phyloP scores from a whole-genome alignment of 2,797 vertebrate genomes.

The Leuciscus waleckii region DNA sequence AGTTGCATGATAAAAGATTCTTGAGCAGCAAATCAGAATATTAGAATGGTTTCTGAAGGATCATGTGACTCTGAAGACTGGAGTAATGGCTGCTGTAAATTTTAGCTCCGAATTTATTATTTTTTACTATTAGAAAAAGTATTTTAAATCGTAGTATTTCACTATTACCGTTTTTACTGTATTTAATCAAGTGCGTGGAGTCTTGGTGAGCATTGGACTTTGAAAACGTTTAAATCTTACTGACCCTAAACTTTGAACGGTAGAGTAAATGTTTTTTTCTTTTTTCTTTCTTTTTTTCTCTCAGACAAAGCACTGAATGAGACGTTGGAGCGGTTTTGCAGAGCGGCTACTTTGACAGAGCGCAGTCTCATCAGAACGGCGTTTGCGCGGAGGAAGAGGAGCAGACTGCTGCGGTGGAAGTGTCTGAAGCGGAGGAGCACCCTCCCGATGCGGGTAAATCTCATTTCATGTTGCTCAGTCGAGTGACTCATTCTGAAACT shows the following conservation, averaged over 20 bases:
- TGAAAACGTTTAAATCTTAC: neutral
- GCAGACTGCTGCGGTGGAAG: conserved; percentile 65
- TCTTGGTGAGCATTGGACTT: neutral
- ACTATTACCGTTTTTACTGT: neutral
- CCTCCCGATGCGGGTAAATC: conserved; percentile 82
- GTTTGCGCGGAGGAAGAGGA: conserved; percentile 87
- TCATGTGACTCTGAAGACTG: neutral
- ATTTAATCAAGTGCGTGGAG: neutral
- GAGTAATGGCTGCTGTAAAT: neutral
- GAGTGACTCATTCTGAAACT: conserved; percentile 15
- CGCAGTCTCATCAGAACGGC: conserved; percentile 92
- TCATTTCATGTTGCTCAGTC: neutral
- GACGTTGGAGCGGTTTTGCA: conserved; percentile 90
- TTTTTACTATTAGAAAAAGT: neutral
- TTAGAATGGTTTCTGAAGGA: neutral
- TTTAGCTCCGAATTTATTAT: neutral
- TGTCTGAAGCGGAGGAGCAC: conserved; percentile 83
- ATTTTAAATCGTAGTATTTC: too few species aligned
- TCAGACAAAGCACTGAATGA: conserved; percentile 93
- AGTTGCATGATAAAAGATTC: neutral
- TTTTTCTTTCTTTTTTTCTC: neutral
- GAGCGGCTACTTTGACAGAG: conserved; percentile 92
- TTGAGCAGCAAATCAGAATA: neutral
- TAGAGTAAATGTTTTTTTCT: neutral
- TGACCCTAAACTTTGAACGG: neutral